These are phyloP conservation scores for Bos indicus DNA, from an alignment of 2,113 vertebrate species.

Conservation along the genomic window DNA sequence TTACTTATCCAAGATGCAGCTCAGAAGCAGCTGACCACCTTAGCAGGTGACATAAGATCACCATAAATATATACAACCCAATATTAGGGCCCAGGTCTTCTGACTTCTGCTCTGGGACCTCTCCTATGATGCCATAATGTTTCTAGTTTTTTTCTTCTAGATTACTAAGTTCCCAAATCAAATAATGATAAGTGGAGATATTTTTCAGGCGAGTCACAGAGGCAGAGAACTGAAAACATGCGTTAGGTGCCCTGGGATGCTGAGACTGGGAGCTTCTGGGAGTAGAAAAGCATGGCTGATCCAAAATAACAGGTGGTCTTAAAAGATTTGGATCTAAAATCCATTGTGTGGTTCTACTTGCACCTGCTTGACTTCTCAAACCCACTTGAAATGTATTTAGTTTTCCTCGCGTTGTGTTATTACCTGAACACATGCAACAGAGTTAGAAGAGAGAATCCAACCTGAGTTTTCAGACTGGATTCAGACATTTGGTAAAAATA, in stretches of 20 bases:
- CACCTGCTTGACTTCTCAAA: neutral
- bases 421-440: neutral
- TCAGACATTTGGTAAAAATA: neutral
- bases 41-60: neutral
- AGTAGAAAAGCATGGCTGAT: neutral
- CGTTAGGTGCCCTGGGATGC: fast-evolving
- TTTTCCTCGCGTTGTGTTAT: neutral
- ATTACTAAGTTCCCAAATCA: neutral
- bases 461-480: neutral
- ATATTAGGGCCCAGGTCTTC: neutral
- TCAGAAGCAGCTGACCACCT: neutral
- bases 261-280: neutral
- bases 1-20: neutral
- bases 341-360: neutral
- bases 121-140: neutral
- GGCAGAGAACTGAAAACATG: neutral
- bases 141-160: neutral
- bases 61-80: neutral
- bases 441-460: neutral
- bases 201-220: neutral
- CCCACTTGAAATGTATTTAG: neutral
- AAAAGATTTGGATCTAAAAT: neutral
- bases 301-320: neutral
- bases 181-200: neutral
- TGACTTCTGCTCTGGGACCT: neutral